Conservation (phyloP, 2,797 vertebrate genomes). For the Acanthurus leucopareius region DNA sequence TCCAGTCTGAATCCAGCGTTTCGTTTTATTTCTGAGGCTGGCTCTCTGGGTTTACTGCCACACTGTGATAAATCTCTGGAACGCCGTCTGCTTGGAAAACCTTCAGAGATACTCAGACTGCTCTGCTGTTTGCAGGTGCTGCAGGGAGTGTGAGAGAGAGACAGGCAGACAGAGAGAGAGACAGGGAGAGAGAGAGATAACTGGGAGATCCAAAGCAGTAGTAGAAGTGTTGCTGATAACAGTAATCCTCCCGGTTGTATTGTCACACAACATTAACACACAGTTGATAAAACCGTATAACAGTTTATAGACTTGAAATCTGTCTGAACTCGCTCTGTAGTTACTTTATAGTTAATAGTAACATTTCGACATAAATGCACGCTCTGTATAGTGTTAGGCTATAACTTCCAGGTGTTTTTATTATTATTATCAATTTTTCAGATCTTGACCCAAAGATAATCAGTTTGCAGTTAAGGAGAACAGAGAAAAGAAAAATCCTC, state of each 20-base stretch:
- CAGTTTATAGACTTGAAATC: neutral
- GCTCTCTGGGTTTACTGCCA: conserved; percentile 51
- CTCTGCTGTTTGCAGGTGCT: conserved; percentile 60
- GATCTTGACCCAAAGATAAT: neutral
- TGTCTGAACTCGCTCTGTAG: neutral
- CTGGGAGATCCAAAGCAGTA: conserved; percentile 22
- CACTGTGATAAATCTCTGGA: conserved; percentile 69
- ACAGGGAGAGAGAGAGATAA: conserved; percentile 8
- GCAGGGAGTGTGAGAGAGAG: conserved; percentile 16
- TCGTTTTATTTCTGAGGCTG: conserved; percentile 59
- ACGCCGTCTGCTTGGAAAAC: conserved; percentile 70
- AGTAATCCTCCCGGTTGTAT: conserved; percentile 10
- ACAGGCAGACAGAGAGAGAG: conserved; percentile 17
- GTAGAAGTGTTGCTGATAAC: conserved; percentile 23
- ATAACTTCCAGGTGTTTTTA: too few relatives aligned
- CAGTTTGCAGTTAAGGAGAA: neutral
- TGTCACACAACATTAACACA: conserved; percentile 21
- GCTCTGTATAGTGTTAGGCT: neutral
- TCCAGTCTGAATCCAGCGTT: conserved; percentile 54
- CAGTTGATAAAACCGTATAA: conserved; percentile 6
- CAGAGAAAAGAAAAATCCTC: neutral
- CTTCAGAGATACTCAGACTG: conserved; percentile 63
- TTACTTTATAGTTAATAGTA: neutral
- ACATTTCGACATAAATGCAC: neutral
- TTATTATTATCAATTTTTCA: too few relatives aligned